A percentile compares a stretch with the other conserved stretches of the same genome.
Conservation (phyloP, 1,140 invertebrate genomes). For the Drosophila athabasca region DNA sequence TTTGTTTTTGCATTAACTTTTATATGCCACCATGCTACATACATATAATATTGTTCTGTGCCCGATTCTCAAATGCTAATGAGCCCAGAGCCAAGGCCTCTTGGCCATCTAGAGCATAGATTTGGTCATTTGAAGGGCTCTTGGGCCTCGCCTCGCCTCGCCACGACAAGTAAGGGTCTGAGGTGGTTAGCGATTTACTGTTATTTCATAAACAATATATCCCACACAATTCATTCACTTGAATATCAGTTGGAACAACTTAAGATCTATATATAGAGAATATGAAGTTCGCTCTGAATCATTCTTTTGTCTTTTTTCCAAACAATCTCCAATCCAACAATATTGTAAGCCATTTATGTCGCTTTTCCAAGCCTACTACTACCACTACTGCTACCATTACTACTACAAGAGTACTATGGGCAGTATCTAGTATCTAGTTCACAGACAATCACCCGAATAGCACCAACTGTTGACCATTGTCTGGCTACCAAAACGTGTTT, state of each 20-base stretch:
- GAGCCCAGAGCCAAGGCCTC: conserved; percentile 24
- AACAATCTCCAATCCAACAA: not conserved
- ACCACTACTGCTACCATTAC: too few relatives aligned
- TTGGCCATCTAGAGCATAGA: conserved; percentile 12
- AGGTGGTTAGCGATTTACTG: too few relatives aligned
- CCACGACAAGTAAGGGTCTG: not conserved
- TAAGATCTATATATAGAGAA: conserved; percentile 8
- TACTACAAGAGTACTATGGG: conserved; percentile 3
- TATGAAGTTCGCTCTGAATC: conserved; percentile 9
- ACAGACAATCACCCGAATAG: conserved; percentile 36
- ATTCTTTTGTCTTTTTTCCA: not conserved
- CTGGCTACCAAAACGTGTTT: conserved; percentile 65
- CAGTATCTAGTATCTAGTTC: conserved; percentile 55
- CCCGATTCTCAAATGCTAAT: conserved; percentile 54
- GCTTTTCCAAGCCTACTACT: conserved; percentile 20
- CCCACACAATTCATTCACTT: conserved; percentile 1
- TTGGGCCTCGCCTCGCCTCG: too few relatives aligned
- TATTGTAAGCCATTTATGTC: conserved; percentile 27
- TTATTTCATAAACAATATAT: too few relatives aligned
- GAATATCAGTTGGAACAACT: not conserved
- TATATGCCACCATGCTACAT: conserved; percentile 41
- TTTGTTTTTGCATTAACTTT: conserved; percentile 58
- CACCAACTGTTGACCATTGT: conserved; percentile 58
- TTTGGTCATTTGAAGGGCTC: conserved; percentile 17
- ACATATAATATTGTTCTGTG: conserved; percentile 49